Base-by-base conservation (phyloP, 1,140 invertebrate genomes). In the Medauroidea extradentata region DNA sequence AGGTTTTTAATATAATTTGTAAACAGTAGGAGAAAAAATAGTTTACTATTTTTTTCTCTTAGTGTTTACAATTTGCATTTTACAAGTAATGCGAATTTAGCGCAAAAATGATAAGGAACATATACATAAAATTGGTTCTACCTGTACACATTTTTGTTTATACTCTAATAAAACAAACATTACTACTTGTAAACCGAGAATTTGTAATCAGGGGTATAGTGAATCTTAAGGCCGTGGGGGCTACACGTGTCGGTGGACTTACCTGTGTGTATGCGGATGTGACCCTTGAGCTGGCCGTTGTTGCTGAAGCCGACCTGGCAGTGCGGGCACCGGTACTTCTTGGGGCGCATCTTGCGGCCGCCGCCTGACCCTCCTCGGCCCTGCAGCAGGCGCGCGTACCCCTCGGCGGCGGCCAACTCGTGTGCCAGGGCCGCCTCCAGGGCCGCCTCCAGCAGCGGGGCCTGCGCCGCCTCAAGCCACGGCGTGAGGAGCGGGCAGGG, bases 241-340 rank as follows among this genome's bases (percentile, higher is more conserved):
- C n/a, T n/a, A n/a, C n/a, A 46, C 24, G n/a, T 46, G 25, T 3
- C 23, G 9, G 19, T 23, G 61, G 72, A 71, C n/a, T 80, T 74
- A 83, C 92, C 93, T 39, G 93, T 95, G 71, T 96, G 93, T 44
- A 95, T 95, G 19, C 93, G 79, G 14, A 94, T 83, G 69, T 96
- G 93, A 56, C 93, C 93, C 72, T 90, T 93, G 0, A 96, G 78
- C 68, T 96, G 93, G 0, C 93, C 93, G 71, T 94, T 94, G 71
- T 96, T 96, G 29, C 90, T 93, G 70, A 96, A 96, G 0, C 89
- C 90, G 0, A 93, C 90, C 57, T 91, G 81, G 70, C 93, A 96
- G 67, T 92, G 86, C 0, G 89, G 88, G 72, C 93, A 96, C 61
- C 85, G 86, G 70, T 93, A 95, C 65, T 91, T 90, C 72, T 95